phyloP scores from a whole-genome alignment of 2,113 vertebrate genomes.

The Phaethon lepturus region DNA sequence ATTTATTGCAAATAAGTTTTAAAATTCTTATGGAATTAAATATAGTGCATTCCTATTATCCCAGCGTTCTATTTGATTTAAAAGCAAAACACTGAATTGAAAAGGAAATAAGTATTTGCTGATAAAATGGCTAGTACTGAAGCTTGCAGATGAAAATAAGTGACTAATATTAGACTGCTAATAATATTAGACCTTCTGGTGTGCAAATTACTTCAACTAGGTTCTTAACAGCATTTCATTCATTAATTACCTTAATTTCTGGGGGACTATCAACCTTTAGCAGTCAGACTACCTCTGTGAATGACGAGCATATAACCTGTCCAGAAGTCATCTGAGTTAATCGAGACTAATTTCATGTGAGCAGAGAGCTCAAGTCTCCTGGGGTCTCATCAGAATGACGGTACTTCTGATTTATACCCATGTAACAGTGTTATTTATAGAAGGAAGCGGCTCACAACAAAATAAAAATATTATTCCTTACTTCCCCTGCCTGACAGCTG shows the following conservation, averaged over 20 bases:
- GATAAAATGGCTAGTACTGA: neutral
- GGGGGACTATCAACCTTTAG: neutral
- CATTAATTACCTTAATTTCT: neutral
- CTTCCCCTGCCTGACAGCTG: conserved; percentile 1
- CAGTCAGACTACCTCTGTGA: neutral
- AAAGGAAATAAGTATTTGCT: neutral
- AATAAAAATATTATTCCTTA: conserved; percentile 18
- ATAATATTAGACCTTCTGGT: neutral
- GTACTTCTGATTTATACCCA: conserved; percentile 26
- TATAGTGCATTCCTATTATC: neutral
- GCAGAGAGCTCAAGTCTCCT: neutral
- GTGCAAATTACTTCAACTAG: neutral
- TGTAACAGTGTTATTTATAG: conserved; percentile 29
- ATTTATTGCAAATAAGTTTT: neutral
- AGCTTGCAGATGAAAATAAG: neutral
- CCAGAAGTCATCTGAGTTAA: conserved; percentile 28
- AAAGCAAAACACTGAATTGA: neutral
- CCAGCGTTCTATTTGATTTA: neutral
- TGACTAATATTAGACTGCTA: neutral
- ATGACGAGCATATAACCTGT: neutral
- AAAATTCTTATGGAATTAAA: neutral
- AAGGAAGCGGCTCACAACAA: conserved; percentile 9
- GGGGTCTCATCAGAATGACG: neutral
- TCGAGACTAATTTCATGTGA: conserved; percentile 6
- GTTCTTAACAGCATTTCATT: neutral